These are phyloP conservation scores for Excalfactoria chinensis DNA, from an alignment of 2,113 vertebrate species.

Conservation along the genomic window DNA sequence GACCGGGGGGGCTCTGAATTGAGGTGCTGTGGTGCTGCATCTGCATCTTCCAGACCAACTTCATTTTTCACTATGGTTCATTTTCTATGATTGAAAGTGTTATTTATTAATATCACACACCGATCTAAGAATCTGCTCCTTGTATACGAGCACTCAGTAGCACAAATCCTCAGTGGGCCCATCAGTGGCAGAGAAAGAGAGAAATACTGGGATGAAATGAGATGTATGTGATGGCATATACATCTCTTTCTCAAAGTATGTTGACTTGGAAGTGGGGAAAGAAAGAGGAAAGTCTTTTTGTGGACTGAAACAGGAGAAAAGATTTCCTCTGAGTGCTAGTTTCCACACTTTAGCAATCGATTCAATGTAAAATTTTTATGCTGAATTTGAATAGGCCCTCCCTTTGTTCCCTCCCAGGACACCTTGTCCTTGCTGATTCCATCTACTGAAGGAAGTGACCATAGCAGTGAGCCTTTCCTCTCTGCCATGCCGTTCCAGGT, in stretches of 20 bases:
- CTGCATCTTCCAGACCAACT: neutral
- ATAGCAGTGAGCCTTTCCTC: neutral
- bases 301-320: neutral
- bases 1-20: neutral
- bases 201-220: neutral
- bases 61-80: neutral
- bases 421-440: neutral
- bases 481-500: neutral
- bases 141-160: fast-evolving
- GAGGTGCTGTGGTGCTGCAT: neutral
- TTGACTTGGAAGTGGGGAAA: neutral
- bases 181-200: neutral
- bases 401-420: neutral
- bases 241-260: neutral
- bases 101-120: neutral
- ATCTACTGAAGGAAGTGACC: neutral
- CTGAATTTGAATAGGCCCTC: neutral
- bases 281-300: neutral
- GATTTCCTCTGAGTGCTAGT: neutral
- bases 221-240: neutral
- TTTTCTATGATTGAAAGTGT: neutral
- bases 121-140: neutral
- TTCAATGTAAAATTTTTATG: neutral
- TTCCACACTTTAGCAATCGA: neutral
- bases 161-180: neutral